Percentiles rank a stretch among this genome's conserved stretches.
These are phyloP conservation scores for Dasysyrphus tricinctus DNA, from an alignment of 2,888 invertebrate species.

Conservation along the genomic window DNA sequence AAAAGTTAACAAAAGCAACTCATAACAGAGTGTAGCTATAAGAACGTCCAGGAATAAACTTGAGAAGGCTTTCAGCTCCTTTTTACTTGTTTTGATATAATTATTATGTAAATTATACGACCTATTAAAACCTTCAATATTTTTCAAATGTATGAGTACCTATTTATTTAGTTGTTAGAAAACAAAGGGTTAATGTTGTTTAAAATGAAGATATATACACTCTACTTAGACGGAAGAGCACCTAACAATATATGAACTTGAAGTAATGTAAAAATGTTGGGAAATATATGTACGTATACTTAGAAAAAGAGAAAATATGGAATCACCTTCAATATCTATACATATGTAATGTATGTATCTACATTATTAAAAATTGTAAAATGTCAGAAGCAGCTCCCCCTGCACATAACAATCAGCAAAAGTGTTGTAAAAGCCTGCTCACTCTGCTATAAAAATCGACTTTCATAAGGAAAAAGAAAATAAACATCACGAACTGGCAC, in stretches of 20 bases:
- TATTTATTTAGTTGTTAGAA: not conserved
- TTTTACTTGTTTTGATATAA: not conserved
- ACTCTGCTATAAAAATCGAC: slow-evolving; percentile 55
- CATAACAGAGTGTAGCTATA: not conserved
- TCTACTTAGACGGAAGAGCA: not conserved
- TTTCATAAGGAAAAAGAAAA: slow-evolving; percentile 26
- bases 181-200: slow-evolving; percentile 9
- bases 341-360: not conserved
- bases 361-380: slow-evolving; percentile 30
- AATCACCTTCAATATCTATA: slow-evolving; percentile 20
- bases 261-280: slow-evolving; percentile 19
- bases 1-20: not conserved
- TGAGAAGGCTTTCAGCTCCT: not conserved
- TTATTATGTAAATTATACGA: slow-evolving; percentile 17
- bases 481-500: slow-evolving; percentile 38
- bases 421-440: slow-evolving; percentile 60
- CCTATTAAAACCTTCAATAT: not conserved
- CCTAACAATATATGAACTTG: slow-evolving; percentile 18
- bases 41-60: not conserved
- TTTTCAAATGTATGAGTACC: not conserved
- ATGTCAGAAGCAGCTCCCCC: slow-evolving; percentile 14
- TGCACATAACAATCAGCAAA: slow-evolving; percentile 55
- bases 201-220: not conserved
- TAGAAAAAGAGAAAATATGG: slow-evolving; percentile 5
- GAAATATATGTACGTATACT: not conserved